Percentiles rank a stretch among this genome's conserved stretches.
Evolutionary conservation across 2,888 invertebrate species (phyloP).

Genomic region (Cinara cedri): DNA sequence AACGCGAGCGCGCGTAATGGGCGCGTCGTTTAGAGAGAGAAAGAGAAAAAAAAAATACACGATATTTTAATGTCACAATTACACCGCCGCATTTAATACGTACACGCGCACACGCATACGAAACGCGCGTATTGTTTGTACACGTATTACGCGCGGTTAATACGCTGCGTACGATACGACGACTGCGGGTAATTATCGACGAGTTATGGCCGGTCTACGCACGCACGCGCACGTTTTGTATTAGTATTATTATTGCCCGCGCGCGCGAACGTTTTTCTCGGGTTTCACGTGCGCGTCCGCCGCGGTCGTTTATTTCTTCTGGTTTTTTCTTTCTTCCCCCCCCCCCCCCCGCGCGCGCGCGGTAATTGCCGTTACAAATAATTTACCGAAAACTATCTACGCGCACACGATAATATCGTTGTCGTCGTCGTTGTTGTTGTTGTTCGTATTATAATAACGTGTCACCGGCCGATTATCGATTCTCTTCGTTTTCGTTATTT

Average conservation of each 20-base stretch:
- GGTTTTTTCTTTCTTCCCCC: too few relatives aligned
- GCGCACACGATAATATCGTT: too few relatives aligned
- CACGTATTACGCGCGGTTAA: too few relatives aligned
- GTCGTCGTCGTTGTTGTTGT: too few relatives aligned
- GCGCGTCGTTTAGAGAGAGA: slow-evolving; percentile 29
- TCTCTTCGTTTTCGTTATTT: too few relatives aligned
- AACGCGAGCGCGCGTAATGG: slow-evolving; percentile 38
- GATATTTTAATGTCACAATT: slow-evolving; percentile 50
- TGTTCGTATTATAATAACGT: too few relatives aligned
- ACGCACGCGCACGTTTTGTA: neutral
- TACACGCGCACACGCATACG: neutral
- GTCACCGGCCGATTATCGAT: too few relatives aligned
- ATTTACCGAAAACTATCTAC: too few relatives aligned
- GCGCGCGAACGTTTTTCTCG: neutral
- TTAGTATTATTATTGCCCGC: neutral
- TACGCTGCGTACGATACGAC: too few relatives aligned
- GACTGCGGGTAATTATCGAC: slow-evolving; percentile 24
- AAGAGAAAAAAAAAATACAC: slow-evolving; percentile 9
- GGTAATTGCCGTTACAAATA: neutral
- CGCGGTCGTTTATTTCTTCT: neutral
- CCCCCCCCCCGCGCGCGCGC: too few relatives aligned
- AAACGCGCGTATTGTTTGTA: too few relatives aligned
- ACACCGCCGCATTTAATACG: slow-evolving; percentile 10
- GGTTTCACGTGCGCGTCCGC: slow-evolving; percentile 6
- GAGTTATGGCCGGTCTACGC: slow-evolving; percentile 20